Evolutionary conservation across 2,888 invertebrate species (phyloP).

Genomic region (Lasioglossum pauxillum): DNA sequence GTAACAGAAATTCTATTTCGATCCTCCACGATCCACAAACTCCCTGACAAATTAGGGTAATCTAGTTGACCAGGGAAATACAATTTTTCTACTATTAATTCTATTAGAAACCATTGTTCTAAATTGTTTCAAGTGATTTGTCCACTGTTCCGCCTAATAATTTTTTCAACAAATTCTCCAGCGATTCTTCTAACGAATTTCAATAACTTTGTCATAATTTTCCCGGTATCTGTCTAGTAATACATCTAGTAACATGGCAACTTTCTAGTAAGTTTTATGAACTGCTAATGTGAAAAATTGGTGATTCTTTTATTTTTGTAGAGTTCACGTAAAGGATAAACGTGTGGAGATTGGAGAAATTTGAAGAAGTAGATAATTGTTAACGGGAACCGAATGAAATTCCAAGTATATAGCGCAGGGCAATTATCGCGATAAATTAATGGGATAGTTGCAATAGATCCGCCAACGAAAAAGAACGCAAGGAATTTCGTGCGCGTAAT

Average conservation of each 20-base stretch:
- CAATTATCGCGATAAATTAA: constrained; percentile 46
- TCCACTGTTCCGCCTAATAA: too few relatives aligned
- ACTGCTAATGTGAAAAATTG: background rate
- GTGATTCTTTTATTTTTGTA: background rate
- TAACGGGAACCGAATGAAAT: constrained; percentile 21
- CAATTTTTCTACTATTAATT: background rate
- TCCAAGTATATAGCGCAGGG: constrained; percentile 1
- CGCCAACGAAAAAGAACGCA: constrained; percentile 21
- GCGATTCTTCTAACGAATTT: background rate
- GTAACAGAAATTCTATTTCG: background rate
- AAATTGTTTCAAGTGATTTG: background rate
- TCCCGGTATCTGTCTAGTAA: background rate
- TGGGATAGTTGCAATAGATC: constrained; percentile 52
- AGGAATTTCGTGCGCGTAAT: constrained; percentile 51
- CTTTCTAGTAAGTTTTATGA: background rate
- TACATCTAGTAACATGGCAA: background rate
- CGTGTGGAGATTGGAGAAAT: constrained; percentile 6
- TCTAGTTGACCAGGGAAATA: background rate
- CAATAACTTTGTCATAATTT: background rate
- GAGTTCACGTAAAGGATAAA: background rate
- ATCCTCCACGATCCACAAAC: background rate
- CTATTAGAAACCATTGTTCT: background rate
- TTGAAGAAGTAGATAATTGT: constrained; percentile 28
- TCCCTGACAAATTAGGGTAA: background rate
- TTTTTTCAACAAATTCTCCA: too few relatives aligned